phyloP scores from a whole-genome alignment of 2,888 invertebrate species.

The Stenotaenia linearis region DNA sequence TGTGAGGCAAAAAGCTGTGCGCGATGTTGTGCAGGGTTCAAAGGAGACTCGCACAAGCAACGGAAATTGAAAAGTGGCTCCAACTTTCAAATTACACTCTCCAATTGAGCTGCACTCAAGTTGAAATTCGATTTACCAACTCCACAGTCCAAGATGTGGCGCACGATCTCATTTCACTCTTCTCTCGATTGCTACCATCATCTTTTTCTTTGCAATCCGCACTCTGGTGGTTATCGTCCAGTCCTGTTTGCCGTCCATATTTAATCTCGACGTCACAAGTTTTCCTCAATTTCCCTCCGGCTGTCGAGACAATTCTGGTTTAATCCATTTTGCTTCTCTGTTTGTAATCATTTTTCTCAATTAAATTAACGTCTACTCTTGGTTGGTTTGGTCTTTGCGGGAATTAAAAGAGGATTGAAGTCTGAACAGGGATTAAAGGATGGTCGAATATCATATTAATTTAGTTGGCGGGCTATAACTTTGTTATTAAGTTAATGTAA shows the following conservation, averaged over 20 bases:
- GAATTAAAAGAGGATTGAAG: constrained; percentile 1
- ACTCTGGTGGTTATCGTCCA: not conserved
- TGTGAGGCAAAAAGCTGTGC: not conserved
- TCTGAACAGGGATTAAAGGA: not conserved
- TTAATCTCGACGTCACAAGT: constrained; percentile 7
- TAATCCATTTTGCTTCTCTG: not conserved
- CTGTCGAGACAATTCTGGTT: not conserved
- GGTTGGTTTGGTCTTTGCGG: not conserved
- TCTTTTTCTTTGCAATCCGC: constrained; percentile 8
- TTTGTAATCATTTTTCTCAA: not conserved
- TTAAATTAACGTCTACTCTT: not conserved
- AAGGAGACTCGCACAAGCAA: constrained; percentile 6
- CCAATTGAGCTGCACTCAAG: constrained; percentile 26
- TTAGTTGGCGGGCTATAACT: no score
- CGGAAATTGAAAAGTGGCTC: constrained; percentile 26
- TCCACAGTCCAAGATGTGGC: constrained; percentile 16
- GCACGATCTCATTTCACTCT: constrained; percentile 24
- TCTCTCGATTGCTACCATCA: constrained; percentile 2
- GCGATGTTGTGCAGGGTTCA: constrained; percentile 23
- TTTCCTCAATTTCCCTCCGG: not conserved
- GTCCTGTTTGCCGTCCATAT: not conserved
- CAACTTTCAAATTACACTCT: constrained; percentile 26
- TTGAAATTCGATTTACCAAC: constrained; percentile 26
- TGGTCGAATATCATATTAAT: not conserved
- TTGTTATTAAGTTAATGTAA: not conserved